Conservation (phyloP, 1,140 invertebrate genomes). For the Pseudomyrmex concolor region DNA sequence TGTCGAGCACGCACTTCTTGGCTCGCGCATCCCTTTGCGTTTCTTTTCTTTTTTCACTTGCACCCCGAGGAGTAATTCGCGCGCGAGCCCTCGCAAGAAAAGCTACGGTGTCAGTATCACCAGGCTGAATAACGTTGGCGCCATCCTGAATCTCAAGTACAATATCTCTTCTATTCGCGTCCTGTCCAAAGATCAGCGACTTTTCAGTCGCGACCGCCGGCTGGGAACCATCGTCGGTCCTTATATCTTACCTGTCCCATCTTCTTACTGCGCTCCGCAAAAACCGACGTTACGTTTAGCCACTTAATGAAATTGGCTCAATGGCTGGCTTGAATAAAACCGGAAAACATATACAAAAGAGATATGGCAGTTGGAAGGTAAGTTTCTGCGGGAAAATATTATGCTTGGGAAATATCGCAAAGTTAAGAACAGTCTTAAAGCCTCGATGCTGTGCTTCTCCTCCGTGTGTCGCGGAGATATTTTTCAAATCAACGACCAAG, state of each 20-base stretch:
- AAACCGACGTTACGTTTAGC: conserved; percentile 27
- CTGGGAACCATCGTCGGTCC: conserved; percentile 6
- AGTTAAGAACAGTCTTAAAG: conserved; percentile 3
- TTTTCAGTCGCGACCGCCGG: conserved; percentile 35
- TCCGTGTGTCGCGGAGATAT: neutral
- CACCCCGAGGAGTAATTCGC: conserved; percentile 52
- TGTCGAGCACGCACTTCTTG: conserved; percentile 43
- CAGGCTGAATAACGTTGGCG: conserved; percentile 58
- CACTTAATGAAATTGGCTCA: conserved; percentile 51
- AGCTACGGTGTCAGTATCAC: conserved; percentile 51
- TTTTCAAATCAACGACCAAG: conserved; percentile 24
- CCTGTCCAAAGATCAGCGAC: conserved; percentile 62
- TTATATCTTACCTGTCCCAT: conserved; percentile 19
- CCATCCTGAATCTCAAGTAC: conserved; percentile 61
- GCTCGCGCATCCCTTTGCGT: neutral
- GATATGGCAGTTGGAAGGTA: neutral
- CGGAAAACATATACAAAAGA: neutral
- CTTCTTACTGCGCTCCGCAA: conserved; percentile 21
- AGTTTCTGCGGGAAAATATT: conserved; percentile 15
- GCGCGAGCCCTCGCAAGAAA: conserved; percentile 31
- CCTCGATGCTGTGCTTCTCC: neutral
- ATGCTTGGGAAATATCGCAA: neutral
- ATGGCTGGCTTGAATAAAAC: conserved; percentile 25
- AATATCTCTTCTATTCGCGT: conserved; percentile 56
- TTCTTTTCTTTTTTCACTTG: conserved; percentile 46